Conservation (phyloP, 2,113 vertebrate species). For the Sturnus vulgaris region DNA sequence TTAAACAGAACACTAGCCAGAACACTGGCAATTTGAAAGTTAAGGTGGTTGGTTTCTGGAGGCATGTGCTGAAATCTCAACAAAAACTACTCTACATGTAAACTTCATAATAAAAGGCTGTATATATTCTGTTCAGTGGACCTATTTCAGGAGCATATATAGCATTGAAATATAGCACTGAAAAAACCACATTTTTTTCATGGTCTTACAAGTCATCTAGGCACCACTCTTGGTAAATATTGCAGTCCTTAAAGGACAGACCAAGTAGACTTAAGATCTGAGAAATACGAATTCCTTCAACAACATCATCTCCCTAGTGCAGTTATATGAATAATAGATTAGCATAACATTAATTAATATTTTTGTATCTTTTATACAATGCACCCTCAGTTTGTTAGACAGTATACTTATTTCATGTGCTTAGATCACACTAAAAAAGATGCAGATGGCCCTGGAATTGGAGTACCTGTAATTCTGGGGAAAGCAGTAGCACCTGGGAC, state of each 20-base stretch:
- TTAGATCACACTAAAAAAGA: background rate
- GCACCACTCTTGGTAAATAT: background rate
- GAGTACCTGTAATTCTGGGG: background rate
- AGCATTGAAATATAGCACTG: background rate
- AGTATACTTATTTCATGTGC: background rate
- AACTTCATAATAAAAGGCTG: background rate
- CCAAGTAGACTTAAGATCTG: background rate
- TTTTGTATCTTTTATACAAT: background rate
- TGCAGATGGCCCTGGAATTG: background rate
- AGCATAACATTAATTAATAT: background rate
- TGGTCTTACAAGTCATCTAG: background rate
- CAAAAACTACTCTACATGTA: background rate
- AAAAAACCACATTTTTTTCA: background rate
- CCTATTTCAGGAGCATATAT: background rate
- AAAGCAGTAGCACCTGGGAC: background rate
- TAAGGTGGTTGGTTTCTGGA: background rate
- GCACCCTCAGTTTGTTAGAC: background rate
- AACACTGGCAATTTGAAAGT: background rate
- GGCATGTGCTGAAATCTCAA: background rate
- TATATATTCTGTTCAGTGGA: background rate
- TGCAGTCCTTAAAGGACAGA: background rate
- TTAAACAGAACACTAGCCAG: conserved; percentile 64
- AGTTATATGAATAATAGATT: conserved; percentile 50
- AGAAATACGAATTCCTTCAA: conserved; percentile 6
- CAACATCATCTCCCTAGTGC: background rate